Evolutionary conservation across 92 coral and sea anemone species (phyloP).

Genomic region (Scolanthus callimorphus): DNA sequence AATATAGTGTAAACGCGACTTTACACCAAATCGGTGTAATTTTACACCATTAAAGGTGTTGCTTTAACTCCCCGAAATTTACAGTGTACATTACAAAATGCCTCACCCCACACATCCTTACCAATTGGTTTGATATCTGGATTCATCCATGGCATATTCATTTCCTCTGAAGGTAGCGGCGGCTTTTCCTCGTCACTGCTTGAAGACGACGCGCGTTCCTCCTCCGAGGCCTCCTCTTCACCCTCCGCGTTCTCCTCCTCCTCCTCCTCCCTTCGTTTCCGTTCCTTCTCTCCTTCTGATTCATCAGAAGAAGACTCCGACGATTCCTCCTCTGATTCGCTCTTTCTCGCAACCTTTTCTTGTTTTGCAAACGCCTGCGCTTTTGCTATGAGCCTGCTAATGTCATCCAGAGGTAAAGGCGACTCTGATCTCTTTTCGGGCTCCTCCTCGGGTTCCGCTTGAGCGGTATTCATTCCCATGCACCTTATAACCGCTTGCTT

Average conservation of each 20-base stretch:
- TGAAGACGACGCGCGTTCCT: background rate
- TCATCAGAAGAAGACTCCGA: slow-evolving; percentile 13
- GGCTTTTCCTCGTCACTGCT: slow-evolving; percentile 8
- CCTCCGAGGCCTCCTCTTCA: background rate
- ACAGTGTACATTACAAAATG: no score
- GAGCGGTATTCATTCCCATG: slow-evolving; percentile 55
- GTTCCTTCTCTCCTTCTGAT: slow-evolving; percentile 5
- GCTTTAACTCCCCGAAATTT: no score
- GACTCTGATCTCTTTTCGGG: slow-evolving; percentile 25
- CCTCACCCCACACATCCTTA: no score
- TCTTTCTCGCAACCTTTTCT: slow-evolving; percentile 21
- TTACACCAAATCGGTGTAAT: no score
- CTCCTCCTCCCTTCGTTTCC: slow-evolving; percentile 9
- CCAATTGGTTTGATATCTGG: background rate
- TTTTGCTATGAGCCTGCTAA: slow-evolving; percentile 44
- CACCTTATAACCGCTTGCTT: slow-evolving; percentile 71
- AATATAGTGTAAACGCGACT: no score
- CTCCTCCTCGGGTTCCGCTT: background rate
- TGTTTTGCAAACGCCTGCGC: slow-evolving; percentile 60
- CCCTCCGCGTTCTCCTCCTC: slow-evolving; percentile 5
- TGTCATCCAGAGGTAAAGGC: slow-evolving; percentile 33
- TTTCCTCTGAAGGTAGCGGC: background rate
- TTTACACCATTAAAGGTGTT: no score
- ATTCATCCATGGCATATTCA: background rate
- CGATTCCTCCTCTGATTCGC: slow-evolving; percentile 25